Evolutionary conservation across 2,797 vertebrate genomes (phyloP).

Genomic region (Acanthis flammea): DNA sequence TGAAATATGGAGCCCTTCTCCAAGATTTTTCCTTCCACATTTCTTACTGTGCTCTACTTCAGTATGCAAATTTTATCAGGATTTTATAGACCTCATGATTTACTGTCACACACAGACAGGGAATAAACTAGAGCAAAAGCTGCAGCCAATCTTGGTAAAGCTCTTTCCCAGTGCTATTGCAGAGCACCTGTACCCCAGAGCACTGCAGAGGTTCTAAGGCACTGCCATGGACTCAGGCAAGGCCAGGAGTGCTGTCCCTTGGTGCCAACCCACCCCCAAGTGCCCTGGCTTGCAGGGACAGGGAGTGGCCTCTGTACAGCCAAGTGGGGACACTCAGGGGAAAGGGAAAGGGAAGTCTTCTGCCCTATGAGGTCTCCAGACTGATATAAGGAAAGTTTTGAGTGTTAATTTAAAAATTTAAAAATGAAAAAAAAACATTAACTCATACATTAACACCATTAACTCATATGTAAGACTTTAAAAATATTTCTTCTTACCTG

Average conservation of each 20-base stretch:
- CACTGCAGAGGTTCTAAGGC: neutral
- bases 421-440: too few relatives aligned
- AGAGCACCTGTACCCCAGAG: too few relatives aligned
- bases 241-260: neutral
- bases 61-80: neutral
- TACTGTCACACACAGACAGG: neutral
- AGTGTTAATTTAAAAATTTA: too few relatives aligned
- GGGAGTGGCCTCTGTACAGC: neutral
- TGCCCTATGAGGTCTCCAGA: too few relatives aligned
- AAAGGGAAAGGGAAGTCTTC: too few relatives aligned
- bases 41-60: neutral
- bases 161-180: too few relatives aligned
- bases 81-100: neutral
- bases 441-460: too few relatives aligned
- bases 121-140: neutral
- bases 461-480: too few relatives aligned
- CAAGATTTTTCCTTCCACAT: neutral
- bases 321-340: too few relatives aligned
- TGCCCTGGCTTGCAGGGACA: neutral
- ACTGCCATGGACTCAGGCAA: neutral
- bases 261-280: neutral
- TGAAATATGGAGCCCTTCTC: neutral
- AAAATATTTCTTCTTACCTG: too few relatives aligned
- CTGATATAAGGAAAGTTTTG: too few relatives aligned
- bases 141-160: too few relatives aligned